Evolutionary conservation across 2,113 vertebrate genomes (phyloP).

Genomic region (Phrynosoma blainvillii): DNA sequence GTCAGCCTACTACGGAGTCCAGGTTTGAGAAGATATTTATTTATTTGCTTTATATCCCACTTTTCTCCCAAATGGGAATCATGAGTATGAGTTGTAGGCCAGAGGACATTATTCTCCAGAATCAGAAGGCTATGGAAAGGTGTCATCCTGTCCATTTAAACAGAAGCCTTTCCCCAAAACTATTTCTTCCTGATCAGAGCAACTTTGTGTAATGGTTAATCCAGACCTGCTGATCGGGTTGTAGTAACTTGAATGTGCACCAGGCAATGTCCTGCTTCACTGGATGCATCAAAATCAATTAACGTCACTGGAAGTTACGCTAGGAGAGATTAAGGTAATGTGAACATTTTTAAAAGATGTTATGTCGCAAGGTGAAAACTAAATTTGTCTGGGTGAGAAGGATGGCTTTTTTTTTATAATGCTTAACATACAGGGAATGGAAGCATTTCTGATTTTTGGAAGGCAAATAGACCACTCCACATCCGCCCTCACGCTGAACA

Average conservation of each 20-base stretch:
- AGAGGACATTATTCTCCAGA: too few species aligned
- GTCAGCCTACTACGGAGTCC: too few species aligned
- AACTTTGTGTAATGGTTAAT: not conserved
- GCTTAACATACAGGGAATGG: not conserved
- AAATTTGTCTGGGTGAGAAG: too few species aligned
- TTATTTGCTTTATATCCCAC: too few species aligned
- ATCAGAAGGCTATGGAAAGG: too few species aligned
- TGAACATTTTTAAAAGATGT: not conserved
- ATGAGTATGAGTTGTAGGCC: too few species aligned
- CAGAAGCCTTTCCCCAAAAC: not conserved
- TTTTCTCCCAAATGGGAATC: too few species aligned
- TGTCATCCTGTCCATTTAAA: too few species aligned
- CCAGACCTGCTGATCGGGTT: not conserved
- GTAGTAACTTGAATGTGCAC: not conserved
- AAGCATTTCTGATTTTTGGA: not conserved
- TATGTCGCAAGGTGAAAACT: not conserved
- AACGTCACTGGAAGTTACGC: too few species aligned
- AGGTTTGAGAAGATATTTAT: too few species aligned
- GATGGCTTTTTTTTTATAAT: too few species aligned
- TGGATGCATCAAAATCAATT: not conserved
- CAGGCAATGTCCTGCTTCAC: not conserved
- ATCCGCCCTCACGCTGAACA: not conserved
- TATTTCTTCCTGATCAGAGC: not conserved
- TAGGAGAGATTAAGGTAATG: not conserved
- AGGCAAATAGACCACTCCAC: not conserved